A percentile compares a stretch with the other conserved stretches of the same genome.
These are phyloP conservation scores for Achatina immaculata DNA, from an alignment of 1,140 invertebrate genomes.

Conservation along the genomic window DNA sequence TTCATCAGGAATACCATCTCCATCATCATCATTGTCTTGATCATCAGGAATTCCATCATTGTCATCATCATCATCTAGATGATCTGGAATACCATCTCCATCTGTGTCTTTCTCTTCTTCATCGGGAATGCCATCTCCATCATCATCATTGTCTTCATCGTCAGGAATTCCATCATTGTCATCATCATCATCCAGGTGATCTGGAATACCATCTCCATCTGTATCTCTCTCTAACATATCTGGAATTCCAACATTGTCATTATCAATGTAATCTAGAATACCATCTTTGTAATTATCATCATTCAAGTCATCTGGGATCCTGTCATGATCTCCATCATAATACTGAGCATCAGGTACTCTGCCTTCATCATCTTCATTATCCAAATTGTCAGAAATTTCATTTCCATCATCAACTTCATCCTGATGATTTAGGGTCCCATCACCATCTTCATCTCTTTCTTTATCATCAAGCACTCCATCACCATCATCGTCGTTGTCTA, in stretches of 20 bases:
- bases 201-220: slow-evolving; percentile 19
- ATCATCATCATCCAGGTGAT: slow-evolving; percentile 13
- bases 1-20: slow-evolving; percentile 52
- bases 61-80: slow-evolving; percentile 12
- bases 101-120: background rate
- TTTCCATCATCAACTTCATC: slow-evolving; percentile 63
- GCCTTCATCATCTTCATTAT: slow-evolving; percentile 18
- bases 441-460: slow-evolving; percentile 53
- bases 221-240: background rate
- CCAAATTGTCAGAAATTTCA: slow-evolving; percentile 59
- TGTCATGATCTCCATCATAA: background rate
- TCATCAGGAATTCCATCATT: slow-evolving; percentile 14
- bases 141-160: background rate
- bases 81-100: slow-evolving; percentile 19
- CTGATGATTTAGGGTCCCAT: slow-evolving; percentile 50
- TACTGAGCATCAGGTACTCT: background rate
- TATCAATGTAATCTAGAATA: background rate
- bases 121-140: slow-evolving; percentile 23
- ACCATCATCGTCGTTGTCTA: slow-evolving; percentile 51
- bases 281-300: slow-evolving; percentile 2
- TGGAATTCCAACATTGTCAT: slow-evolving; percentile 18
- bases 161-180: background rate
- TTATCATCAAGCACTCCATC: slow-evolving; percentile 55
- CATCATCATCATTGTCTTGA: slow-evolving; percentile 1
- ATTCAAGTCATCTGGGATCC: slow-evolving; percentile 5